Conservation (phyloP, 2,888 invertebrate species). For the Anticlea derivata region DNA sequence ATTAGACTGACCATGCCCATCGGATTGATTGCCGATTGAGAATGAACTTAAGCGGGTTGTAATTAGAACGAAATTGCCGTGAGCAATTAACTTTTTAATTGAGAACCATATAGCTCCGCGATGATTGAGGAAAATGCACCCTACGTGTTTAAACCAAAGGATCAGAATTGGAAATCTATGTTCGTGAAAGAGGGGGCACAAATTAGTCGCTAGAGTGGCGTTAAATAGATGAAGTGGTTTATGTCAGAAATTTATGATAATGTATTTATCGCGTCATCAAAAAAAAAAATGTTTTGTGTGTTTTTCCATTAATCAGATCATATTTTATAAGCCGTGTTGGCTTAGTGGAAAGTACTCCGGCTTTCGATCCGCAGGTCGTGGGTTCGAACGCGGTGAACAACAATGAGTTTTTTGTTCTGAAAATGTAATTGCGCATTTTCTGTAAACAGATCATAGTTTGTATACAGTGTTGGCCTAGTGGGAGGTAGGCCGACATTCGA, state of each 20-base stretch:
- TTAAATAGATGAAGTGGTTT: slow-evolving; percentile 15
- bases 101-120: slow-evolving; percentile 19
- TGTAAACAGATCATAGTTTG: too few species aligned
- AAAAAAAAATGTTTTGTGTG: slow-evolving; percentile 1
- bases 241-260: slow-evolving; percentile 19
- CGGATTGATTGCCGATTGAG: background rate
- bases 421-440: too few species aligned
- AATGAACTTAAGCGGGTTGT: background rate
- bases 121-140: background rate
- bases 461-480: too few species aligned
- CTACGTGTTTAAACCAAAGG: background rate
- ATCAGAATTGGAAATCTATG: background rate
- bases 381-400: too few species aligned
- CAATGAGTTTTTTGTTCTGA: too few species aligned
- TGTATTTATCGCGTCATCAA: slow-evolving; percentile 14
- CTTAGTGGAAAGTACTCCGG: too few species aligned
- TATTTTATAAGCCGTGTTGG: too few species aligned
- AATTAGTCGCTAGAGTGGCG: slow-evolving; percentile 24
- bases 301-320: slow-evolving; percentile 16
- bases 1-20: slow-evolving; percentile 22
- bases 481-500: too few species aligned
- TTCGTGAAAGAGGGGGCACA: slow-evolving; percentile 10
- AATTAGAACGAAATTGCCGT: slow-evolving; percentile 6
- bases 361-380: too few species aligned
- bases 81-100: slow-evolving; percentile 17